These are phyloP conservation scores for Orthosia cruda DNA, from an alignment of 2,888 invertebrate species.

Conservation along the genomic window DNA sequence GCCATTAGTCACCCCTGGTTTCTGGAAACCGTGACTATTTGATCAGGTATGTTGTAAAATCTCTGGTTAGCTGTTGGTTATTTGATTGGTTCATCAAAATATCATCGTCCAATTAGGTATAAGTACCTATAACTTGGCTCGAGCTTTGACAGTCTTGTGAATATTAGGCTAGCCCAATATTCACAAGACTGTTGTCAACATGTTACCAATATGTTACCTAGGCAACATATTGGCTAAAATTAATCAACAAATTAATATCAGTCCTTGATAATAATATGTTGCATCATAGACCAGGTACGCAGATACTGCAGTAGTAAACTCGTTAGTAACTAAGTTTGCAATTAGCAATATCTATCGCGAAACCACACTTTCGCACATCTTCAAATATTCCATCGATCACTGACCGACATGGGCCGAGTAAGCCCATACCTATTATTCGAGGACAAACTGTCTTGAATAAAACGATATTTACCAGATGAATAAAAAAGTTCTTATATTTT, in stretches of 20 bases:
- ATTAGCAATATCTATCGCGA: background rate
- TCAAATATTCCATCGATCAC: constrained; percentile 25
- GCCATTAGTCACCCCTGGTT: no score
- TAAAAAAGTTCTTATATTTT: constrained; percentile 57
- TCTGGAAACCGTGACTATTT: no score
- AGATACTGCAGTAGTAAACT: background rate
- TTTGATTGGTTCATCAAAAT: background rate
- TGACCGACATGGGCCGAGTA: constrained; percentile 15
- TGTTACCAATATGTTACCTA: no score
- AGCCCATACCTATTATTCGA: constrained; percentile 5
- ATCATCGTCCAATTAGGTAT: background rate
- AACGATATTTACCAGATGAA: constrained; percentile 42
- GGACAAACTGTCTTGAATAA: constrained; percentile 25
- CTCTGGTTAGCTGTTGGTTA: no score
- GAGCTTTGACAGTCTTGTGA: background rate
- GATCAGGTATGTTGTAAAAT: no score
- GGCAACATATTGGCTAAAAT: no score
- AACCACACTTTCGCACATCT: background rate
- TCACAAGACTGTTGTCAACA: no score
- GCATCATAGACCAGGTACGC: background rate
- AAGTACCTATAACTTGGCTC: background rate
- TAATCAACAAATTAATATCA: background rate
- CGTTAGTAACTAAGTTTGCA: background rate
- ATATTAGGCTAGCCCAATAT: no score
- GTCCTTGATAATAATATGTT: background rate